Evolutionary conservation across 2,888 invertebrate genomes (phyloP).

Genomic region (Heteropelma amictum): DNA sequence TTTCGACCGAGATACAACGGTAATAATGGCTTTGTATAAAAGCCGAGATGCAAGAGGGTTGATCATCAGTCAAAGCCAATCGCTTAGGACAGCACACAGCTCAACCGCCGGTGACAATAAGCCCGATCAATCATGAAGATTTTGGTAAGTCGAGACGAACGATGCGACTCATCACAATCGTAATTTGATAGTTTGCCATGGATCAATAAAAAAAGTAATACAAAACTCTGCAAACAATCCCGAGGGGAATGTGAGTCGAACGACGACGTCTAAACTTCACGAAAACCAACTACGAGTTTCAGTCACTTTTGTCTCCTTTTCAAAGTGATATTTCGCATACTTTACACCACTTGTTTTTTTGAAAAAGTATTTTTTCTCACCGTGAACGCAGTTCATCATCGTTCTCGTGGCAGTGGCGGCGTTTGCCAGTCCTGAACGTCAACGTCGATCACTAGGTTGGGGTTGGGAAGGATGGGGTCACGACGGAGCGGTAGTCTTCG

Average conservation of each 20-base stretch:
- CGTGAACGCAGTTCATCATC: constrained; percentile 58
- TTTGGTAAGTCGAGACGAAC: constrained; percentile 58
- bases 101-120: constrained; percentile 28
- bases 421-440: constrained; percentile 63
- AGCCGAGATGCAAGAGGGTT: constrained; percentile 47
- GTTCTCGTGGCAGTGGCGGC: constrained; percentile 59
- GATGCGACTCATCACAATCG: not conserved
- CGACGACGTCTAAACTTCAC: too few species aligned
- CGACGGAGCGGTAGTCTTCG: constrained; percentile 61
- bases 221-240: not conserved
- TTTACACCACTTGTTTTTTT: too few species aligned
- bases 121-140: constrained; percentile 61
- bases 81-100: constrained; percentile 42
- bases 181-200: not conserved
- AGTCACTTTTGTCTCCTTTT: too few species aligned
- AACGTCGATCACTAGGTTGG: constrained; percentile 65
- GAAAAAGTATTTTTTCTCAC: not conserved
- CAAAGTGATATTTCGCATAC: too few species aligned
- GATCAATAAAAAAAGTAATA: too few species aligned
- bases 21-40: constrained; percentile 59
- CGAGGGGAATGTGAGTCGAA: too few species aligned
- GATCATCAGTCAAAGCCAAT: constrained; percentile 56
- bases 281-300: too few species aligned
- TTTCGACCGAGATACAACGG: constrained; percentile 17
- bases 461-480: constrained; percentile 58